Percentiles rank a stretch among this genome's conserved stretches.
Evolutionary conservation across 2,797 vertebrate species (phyloP).

Genomic region (Dipus sagitta): DNA sequence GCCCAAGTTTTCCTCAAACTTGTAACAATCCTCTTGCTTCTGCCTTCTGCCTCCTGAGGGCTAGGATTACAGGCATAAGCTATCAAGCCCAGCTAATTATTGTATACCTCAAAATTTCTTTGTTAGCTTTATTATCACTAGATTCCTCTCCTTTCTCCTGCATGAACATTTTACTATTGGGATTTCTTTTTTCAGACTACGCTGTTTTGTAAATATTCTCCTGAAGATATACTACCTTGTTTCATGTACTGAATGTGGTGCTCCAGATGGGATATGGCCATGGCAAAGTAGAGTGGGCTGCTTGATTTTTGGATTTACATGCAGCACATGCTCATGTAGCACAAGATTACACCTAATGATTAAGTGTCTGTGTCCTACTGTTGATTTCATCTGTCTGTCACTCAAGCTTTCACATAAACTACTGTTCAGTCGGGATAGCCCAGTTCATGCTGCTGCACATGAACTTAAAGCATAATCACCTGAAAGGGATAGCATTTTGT

Average conservation of each 20-base stretch:
- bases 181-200: constrained; percentile 9
- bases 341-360: constrained; percentile 1
- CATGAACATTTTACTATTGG: background rate
- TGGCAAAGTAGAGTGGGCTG: background rate
- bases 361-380: background rate
- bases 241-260: background rate
- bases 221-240: background rate
- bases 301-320: constrained; percentile 49
- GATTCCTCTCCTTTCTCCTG: background rate
- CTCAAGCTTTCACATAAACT: background rate
- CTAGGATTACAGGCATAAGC: too few species aligned
- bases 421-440: background rate
- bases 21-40: background rate
- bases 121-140: background rate
- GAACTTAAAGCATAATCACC: constrained; percentile 35
- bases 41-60: background rate
- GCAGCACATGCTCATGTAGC: background rate
- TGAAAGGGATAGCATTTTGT: background rate
- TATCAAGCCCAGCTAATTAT: too few species aligned
- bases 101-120: background rate
- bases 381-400: background rate
- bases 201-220: constrained; percentile 44
- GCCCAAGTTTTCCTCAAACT: background rate
- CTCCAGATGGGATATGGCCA: background rate
- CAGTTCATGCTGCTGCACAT: background rate